Evolutionary conservation across 2,797 vertebrate genomes (phyloP), one percentile per base, ranked within the genome.

Genomic region (Euphonia xanthogaster): DNA sequence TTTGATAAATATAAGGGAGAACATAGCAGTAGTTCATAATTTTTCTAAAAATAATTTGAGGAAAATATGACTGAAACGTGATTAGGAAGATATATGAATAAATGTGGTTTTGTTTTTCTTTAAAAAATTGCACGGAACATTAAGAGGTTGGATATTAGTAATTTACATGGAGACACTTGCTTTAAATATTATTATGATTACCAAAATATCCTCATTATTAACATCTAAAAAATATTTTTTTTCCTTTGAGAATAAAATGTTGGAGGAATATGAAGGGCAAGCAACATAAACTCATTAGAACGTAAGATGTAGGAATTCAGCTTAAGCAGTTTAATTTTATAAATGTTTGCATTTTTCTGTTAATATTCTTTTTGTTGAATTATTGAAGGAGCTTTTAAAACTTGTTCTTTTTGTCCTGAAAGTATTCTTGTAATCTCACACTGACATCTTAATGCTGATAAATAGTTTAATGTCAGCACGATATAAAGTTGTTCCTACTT

Each of bases 371-470:
- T 86, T 65, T 53, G 58, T 51, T 91, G 72, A 66, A 75, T 94
- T 94, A 84, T 80, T 87, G 71, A 85, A 89, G 58, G 24, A 91
- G 30, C 50, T 88, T 95, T 90, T 65, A 74, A 91, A 91, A 77
- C 53, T 67, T 88, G 44, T 70, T 84, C 54, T 87, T 74, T 94
- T 57, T 95, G 84, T 93, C 55, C 42, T 65, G 57, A 82, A 90
- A 92, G 20, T 76, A 76, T 84, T 92, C 92, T 88, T 95, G 81
- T 44, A 90, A 96, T 96, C 77, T 90, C 28, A 53, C 28, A 39
- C 61, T 95, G 92, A 92, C 80, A 75, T 92, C 79, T 88, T 92
- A 90, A 90, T 90, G 58, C 88, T 97, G 90, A 94, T 88, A 83
- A 94, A 94, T 95, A 70, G 50, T 88, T 93, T 84, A 85, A 91